phyloP scores from a whole-genome alignment of 2,797 vertebrate species.

The Aphelocoma californica region DNA sequence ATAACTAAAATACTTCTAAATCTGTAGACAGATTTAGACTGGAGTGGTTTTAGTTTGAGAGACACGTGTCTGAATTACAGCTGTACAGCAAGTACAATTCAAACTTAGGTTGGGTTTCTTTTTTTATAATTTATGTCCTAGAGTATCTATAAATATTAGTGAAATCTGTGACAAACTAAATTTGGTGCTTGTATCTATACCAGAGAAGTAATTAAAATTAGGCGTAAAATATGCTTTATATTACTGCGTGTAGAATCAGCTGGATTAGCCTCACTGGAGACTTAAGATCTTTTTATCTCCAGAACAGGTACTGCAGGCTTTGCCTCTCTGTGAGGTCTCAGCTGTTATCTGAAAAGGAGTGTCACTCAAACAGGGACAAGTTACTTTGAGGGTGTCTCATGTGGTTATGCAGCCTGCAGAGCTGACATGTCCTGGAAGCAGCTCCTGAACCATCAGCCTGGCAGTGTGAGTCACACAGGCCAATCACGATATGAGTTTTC shows the following conservation, averaged over 20 bases:
- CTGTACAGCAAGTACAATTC: neutral
- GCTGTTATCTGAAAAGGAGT: neutral
- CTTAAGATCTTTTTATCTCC: neutral
- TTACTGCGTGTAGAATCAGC: neutral
- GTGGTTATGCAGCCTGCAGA: neutral
- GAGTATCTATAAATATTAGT: neutral
- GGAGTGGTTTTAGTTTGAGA: neutral
- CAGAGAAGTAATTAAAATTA: neutral
- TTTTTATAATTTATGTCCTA: neutral
- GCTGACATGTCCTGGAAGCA: neutral
- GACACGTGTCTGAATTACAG: neutral
- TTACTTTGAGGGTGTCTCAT: neutral
- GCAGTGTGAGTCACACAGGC: neutral
- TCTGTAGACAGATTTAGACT: neutral
- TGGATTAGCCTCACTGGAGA: neutral
- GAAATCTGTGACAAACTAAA: neutral
- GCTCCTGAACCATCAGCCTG: neutral
- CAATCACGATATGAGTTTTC: neutral
- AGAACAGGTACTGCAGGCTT: slow-evolving; percentile 50
- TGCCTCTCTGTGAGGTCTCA: slow-evolving; percentile 27
- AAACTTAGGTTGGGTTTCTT: neutral
- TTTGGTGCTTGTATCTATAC: neutral
- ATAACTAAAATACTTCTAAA: slow-evolving; percentile 10
- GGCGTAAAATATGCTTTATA: neutral
- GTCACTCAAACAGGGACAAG: slow-evolving; percentile 22